These are phyloP conservation scores for Cosmia trapezina DNA, from an alignment of 2,888 invertebrate genomes.

Conservation along the genomic window DNA sequence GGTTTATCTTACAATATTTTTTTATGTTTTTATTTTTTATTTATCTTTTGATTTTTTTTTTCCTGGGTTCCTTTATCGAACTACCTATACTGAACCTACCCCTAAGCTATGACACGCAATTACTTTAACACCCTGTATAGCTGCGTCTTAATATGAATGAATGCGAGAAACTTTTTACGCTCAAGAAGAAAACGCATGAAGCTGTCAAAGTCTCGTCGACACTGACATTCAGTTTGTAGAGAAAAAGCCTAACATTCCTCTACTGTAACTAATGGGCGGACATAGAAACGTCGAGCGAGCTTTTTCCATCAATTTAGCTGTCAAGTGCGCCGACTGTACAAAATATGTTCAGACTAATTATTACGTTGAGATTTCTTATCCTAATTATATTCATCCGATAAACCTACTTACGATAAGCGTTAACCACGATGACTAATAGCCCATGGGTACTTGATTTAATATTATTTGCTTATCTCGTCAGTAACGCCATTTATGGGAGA, in stretches of 20 bases:
- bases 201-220: conserved; percentile 38
- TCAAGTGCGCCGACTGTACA: conserved; percentile 40
- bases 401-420: conserved; percentile 49
- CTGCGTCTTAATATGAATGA: not conserved
- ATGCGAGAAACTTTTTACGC: conserved; percentile 14
- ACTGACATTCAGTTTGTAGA: conserved; percentile 45
- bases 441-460: conserved; percentile 20
- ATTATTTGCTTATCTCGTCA: conserved; percentile 26
- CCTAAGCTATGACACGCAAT: too few relatives aligned
- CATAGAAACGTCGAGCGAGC: conserved; percentile 51
- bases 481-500: conserved; percentile 11
- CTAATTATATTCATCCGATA: conserved; percentile 59
- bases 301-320: conserved; percentile 62
- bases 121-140: too few relatives aligned
- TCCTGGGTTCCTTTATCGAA: too few relatives aligned
- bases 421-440: conserved; percentile 23
- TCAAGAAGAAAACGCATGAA: conserved; percentile 40
- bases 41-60: too few relatives aligned
- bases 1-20: too few relatives aligned
- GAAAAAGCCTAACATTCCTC: conserved; percentile 50
- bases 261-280: conserved; percentile 53
- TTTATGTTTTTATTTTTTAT: too few relatives aligned
- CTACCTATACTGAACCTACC: too few relatives aligned
- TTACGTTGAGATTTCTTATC: conserved; percentile 58
- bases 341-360: conserved; percentile 58